These are phyloP conservation scores for Pegoplata infirma DNA, from an alignment of 2,888 invertebrate species.

Conservation along the genomic window DNA sequence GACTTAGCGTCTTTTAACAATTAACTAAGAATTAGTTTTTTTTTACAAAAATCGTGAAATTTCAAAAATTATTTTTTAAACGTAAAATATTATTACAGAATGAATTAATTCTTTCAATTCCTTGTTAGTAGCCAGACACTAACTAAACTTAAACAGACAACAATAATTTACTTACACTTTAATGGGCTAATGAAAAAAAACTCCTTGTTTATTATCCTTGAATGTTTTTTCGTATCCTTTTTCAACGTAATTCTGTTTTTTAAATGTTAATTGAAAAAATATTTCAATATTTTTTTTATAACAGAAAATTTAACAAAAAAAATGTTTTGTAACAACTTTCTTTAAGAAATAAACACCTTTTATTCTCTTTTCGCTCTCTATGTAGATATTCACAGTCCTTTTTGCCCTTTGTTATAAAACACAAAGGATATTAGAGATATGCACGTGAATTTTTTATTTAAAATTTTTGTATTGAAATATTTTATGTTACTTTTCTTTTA, in stretches of 20 bases:
- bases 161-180: slow-evolving; percentile 40
- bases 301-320: too few relatives aligned
- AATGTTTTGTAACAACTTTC: too few relatives aligned
- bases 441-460: slow-evolving; percentile 43
- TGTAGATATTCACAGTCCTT: slow-evolving; percentile 48
- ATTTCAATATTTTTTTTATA: too few relatives aligned
- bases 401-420: slow-evolving; percentile 45
- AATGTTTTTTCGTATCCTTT: background rate
- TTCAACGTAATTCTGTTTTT: background rate
- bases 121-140: background rate
- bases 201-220: slow-evolving; percentile 14
- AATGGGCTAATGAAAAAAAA: slow-evolving; percentile 6
- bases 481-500: slow-evolving; percentile 54
- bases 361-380: background rate
- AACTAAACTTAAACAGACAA: background rate
- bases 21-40: too few relatives aligned
- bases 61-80: too few relatives aligned
- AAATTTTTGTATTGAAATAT: too few relatives aligned
- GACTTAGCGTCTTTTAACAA: too few relatives aligned
- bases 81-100: too few relatives aligned
- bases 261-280: background rate
- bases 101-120: background rate
- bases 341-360: slow-evolving; percentile 18
- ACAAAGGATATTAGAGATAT: slow-evolving; percentile 51
- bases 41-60: too few relatives aligned